These are phyloP conservation scores for Thaleichthys pacificus DNA, from an alignment of 2,797 vertebrate genomes.

Conservation along the genomic window DNA sequence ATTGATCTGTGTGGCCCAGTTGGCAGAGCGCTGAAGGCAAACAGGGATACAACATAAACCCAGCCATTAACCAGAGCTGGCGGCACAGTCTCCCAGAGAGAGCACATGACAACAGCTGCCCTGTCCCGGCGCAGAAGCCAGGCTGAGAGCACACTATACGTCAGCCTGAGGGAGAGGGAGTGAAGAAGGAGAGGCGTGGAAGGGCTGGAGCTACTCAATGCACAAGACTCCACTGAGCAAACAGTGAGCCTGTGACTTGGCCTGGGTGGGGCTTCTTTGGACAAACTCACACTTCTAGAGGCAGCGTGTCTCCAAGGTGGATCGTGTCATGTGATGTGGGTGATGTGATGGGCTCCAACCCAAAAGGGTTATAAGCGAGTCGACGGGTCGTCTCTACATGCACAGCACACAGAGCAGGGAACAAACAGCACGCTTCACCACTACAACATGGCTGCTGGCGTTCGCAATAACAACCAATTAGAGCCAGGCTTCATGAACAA, in stretches of 20 bases:
- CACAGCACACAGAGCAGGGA: constrained; percentile 40
- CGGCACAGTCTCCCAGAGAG: constrained; percentile 55
- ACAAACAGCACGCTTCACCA: constrained; percentile 60
- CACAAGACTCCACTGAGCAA: constrained; percentile 69
- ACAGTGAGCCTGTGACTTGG: constrained; percentile 54
- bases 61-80: constrained; percentile 60
- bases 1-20: constrained; percentile 46
- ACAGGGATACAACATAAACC: constrained; percentile 52
- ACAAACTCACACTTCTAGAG: constrained; percentile 44
- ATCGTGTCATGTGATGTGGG: constrained; percentile 29
- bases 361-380: constrained; percentile 15
- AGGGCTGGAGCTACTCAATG: constrained; percentile 64
- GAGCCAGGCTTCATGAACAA: constrained; percentile 71
- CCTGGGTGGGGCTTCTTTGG: constrained; percentile 65
- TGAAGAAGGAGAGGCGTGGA: constrained; percentile 44
- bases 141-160: not conserved
- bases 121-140: constrained; percentile 58
- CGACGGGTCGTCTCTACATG: constrained; percentile 10
- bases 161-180: constrained; percentile 38
- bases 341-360: constrained; percentile 16
- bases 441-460: constrained; percentile 64
- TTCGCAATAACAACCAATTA: constrained; percentile 75
- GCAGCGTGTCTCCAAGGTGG: constrained; percentile 21
- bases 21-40: constrained; percentile 49
- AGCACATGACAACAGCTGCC: constrained; percentile 71